phyloP scores from a whole-genome alignment of 1,140 invertebrate species.

The Mactra quadrangularis region DNA sequence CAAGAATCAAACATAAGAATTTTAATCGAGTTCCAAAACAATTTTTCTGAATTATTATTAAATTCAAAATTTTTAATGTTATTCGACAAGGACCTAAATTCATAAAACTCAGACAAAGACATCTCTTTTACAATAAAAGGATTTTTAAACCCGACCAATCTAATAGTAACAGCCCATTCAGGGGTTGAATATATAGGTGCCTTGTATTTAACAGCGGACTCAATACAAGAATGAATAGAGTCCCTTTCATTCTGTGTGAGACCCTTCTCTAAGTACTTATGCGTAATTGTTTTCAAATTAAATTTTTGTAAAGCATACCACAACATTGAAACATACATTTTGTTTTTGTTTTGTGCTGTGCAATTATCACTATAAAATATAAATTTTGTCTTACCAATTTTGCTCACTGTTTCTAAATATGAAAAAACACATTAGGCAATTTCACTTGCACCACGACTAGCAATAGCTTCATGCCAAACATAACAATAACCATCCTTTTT shows the following conservation, averaged over 20 bases:
- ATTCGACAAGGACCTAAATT: slow-evolving; percentile 10
- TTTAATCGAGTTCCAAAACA: slow-evolving; percentile 3
- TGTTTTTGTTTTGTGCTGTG: slow-evolving; percentile 38
- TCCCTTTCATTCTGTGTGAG: slow-evolving; percentile 36
- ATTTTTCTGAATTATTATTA: neutral
- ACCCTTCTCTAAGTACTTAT: slow-evolving; percentile 21
- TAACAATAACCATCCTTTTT: slow-evolving; percentile 27
- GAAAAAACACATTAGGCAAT: slow-evolving; percentile 37
- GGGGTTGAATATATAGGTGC: neutral
- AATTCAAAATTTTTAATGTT: slow-evolving; percentile 10
- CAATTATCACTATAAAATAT: slow-evolving; percentile 49
- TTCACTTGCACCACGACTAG: slow-evolving; percentile 15
- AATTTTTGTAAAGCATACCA: slow-evolving; percentile 33
- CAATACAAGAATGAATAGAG: slow-evolving; percentile 34
- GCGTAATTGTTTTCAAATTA: slow-evolving; percentile 17
- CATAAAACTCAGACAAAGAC: neutral
- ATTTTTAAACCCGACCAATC: neutral
- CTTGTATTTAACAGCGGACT: neutral
- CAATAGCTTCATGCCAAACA: slow-evolving; percentile 18
- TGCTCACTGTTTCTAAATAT: neutral
- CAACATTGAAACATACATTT: slow-evolving; percentile 32
- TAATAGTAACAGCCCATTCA: neutral
- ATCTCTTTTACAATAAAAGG: neutral
- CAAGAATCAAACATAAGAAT: neutral
- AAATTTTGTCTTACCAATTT: neutral